Base-by-base conservation (phyloP, 2,113 vertebrate genomes). In the Arothron firmamentum region DNA sequence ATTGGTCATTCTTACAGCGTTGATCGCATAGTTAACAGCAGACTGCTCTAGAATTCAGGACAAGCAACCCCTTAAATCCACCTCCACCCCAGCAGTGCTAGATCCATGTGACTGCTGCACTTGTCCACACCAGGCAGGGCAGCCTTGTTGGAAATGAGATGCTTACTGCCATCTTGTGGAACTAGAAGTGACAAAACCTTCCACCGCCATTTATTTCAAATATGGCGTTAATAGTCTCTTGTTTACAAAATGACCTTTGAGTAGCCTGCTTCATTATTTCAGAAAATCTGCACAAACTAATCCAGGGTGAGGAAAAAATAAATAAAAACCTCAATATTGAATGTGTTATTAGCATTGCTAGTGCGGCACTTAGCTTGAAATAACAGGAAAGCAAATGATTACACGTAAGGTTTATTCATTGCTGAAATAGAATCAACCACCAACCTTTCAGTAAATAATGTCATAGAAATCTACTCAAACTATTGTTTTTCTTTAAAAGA, bases 401-500 rank as follows among this genome's bases (percentile, higher is more conserved):
- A 88, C 85, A 88, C 88, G 87, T 87, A 87, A 79, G 85, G 72
- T 90, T 92, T 92, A 92, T 92, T 91, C 84, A 88, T 91, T 85
- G 86, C 83, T 90, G 87, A 88, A 89, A 89, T 90, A 88, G 90
- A 89, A 88, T 90, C 84, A 89, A 89, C 89, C 90, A 91, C 84
- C 87, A 85, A 87, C 82, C 88, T 92, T 64, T 91, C 84, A 87
- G 89, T 89, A 91, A 91, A 91, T 91, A 90, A 90, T 85, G 83
- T 90, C 81, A 91, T 91, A 91, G 80, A 91, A 92, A 91, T 88
- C 82, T 91, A 90, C 87, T 90, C 82, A 86, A 88, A 87, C 88
- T 85, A 90, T 89, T 52, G 61, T 79, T 88, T 84, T 86, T 85
- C 81, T 88, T 87, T 65, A 81, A 66, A 84, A 89, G 75, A 88